Percentiles rank a stretch among this genome's conserved stretches.
Evolutionary conservation across 2,113 vertebrate genomes (phyloP).

Genomic region (Seriola dumerili): DNA sequence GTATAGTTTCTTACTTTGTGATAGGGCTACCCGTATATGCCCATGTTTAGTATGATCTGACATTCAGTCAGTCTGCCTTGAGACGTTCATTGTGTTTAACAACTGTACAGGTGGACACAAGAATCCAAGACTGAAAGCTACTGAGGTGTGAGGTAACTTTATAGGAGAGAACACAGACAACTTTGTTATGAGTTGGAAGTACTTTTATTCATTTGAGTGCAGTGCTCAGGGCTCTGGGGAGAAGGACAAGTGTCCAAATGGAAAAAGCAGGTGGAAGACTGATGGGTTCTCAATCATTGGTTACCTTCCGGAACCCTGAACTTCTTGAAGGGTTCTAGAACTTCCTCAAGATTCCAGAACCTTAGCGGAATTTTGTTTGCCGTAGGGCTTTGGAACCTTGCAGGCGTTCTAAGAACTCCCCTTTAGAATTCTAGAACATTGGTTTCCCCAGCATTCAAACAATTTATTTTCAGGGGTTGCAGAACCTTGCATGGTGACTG

Average conservation of each 20-base stretch:
- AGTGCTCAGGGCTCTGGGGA: background rate
- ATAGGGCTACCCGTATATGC: too few species aligned
- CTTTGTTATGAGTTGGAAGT: background rate
- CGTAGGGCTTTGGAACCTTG: background rate
- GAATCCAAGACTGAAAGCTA: background rate
- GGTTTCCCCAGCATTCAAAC: background rate
- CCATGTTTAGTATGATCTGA: background rate
- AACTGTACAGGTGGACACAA: background rate
- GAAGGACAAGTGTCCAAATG: background rate
- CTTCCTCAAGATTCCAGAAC: background rate
- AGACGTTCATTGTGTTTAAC: background rate
- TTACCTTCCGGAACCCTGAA: background rate
- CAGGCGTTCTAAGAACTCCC: background rate
- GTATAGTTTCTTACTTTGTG: background rate
- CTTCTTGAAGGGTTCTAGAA: background rate
- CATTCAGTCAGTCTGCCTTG: background rate
- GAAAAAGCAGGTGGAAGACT: background rate
- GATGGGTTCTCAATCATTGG: background rate
- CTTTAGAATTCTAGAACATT: background rate
- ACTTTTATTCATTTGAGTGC: slow-evolving; percentile 31
- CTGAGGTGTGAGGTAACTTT: background rate
- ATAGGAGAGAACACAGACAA: background rate
- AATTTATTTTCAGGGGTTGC: too few species aligned
- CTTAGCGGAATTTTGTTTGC: background rate
- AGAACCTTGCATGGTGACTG: background rate